These are phyloP conservation scores for Hassar affinis DNA, from an alignment of 2,113 vertebrate genomes.

Conservation along the genomic window DNA sequence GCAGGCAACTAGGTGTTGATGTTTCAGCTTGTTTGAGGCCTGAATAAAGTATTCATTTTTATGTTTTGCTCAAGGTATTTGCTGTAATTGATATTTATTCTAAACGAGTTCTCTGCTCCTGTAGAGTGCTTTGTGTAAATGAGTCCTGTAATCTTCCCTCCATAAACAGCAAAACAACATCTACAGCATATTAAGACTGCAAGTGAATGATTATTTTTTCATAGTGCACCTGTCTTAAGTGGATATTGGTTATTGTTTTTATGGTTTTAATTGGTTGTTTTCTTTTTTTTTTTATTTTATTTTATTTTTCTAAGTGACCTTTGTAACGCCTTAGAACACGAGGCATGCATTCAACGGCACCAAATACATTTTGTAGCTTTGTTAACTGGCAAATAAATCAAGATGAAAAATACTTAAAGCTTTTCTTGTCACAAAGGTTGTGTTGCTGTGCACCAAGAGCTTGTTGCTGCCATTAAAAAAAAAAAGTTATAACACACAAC, in stretches of 20 bases:
- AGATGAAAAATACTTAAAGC: slow-evolving; percentile 22
- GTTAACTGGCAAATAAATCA: slow-evolving; percentile 68
- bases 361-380: slow-evolving; percentile 64
- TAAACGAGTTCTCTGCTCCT: slow-evolving; percentile 13
- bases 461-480: not conserved
- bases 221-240: slow-evolving; percentile 46
- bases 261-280: slow-evolving; percentile 24
- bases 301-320: slow-evolving; percentile 65
- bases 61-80: slow-evolving; percentile 21
- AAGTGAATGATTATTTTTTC: slow-evolving; percentile 25
- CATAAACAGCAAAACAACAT: not conserved
- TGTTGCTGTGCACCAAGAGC: not conserved
- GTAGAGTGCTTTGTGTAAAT: slow-evolving; percentile 21
- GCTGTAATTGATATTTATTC: slow-evolving; percentile 50
- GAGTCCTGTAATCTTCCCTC: slow-evolving; percentile 19
- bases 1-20: slow-evolving; percentile 2
- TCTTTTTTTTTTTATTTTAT: slow-evolving; percentile 29
- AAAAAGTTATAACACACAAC: too few relatives aligned
- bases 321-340: slow-evolving; percentile 59
- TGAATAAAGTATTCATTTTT: slow-evolving; percentile 20
- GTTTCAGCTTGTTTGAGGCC: slow-evolving; percentile 7
- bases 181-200: slow-evolving; percentile 1
- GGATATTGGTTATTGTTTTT: slow-evolving; percentile 41
- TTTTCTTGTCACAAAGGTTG: slow-evolving; percentile 3
- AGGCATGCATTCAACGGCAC: slow-evolving; percentile 54